Evolutionary conservation across 92 coral and sea anemone species (phyloP), one percentile per base, ranked within the genome.

Genomic region (Zoanthus solanderi): DNA sequence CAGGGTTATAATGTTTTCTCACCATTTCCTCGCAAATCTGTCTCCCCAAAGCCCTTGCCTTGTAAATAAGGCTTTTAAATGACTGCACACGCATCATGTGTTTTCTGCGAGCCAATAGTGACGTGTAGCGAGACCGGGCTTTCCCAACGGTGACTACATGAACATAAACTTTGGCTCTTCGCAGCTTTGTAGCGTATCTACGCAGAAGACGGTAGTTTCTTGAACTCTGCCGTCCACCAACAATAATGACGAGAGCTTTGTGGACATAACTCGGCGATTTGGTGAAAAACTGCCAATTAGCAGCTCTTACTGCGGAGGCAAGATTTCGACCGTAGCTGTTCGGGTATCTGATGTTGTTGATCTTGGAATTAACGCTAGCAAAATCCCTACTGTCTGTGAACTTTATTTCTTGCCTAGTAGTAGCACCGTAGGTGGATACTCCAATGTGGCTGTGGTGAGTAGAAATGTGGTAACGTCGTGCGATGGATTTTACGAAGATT

Each of bases 401-500:
- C 90, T 54, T 90, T 92, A 94, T 86, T 34, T 72, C 78, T 32
- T 92, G 88, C 4, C 78, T 45, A 5, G 97, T 90, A 50, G 76
- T 48, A 72, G 88, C 90, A 37, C 95, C 90, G 93, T 94, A 94
- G 6, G 95, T 91, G 65, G 86, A 94, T 15, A 94, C 87, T 65
- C 98, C 98, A 76, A 94, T 79, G 66, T 91, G 98, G 73, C 94
- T 93, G 75, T 93, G 96, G 88, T 94, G 94, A 72, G 88, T 85
- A 9, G 95, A 88, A 72, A 96, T 90, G 75, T 95, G 88, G 79
- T 91, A 91, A 17, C 93, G 90, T 85, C 94, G 93, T 17, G 69
- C 69, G 10, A 63, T 63, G 69, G 69, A 3, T 23, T 63, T 63
- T n/a, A 63, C 69, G n/a, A 96, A 96, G 44, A 88, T 89, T 58